A percentile compares a stretch with the other conserved stretches of the same genome.
Conservation (phyloP, 1,140 invertebrate genomes). For the Coelopa frigida region DNA sequence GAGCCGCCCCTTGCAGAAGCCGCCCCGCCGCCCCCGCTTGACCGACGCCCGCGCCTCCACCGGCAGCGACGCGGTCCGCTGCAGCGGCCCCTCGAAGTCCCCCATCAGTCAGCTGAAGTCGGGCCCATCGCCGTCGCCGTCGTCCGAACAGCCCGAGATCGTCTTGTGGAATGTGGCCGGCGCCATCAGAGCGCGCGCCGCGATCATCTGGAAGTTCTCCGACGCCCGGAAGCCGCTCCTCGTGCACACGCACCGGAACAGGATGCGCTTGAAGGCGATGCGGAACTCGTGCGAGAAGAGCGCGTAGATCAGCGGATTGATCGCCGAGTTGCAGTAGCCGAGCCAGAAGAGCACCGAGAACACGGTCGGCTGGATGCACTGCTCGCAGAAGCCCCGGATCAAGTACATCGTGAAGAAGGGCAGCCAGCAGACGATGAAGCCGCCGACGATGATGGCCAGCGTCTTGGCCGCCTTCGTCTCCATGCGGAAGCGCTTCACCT, state of each 20-base stretch:
- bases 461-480: constrained; percentile 88
- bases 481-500: constrained; percentile 58
- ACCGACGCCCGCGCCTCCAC: background rate
- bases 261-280: constrained; percentile 73
- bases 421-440: constrained; percentile 85
- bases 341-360: constrained; percentile 85
- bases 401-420: constrained; percentile 86
- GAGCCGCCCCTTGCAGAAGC: constrained; percentile 39
- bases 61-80: constrained; percentile 26
- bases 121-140: constrained; percentile 31
- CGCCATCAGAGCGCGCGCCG: constrained; percentile 36
- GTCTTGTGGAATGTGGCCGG: constrained; percentile 43
- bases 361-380: constrained; percentile 61
- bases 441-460: constrained; percentile 83
- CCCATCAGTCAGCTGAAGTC: constrained; percentile 42
- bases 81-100: constrained; percentile 29
- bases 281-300: constrained; percentile 80
- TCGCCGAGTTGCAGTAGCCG: constrained; percentile 86
- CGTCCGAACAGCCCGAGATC: constrained; percentile 41
- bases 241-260: constrained; percentile 52
- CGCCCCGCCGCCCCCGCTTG: constrained; percentile 23
- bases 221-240: constrained; percentile 41
- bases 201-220: constrained; percentile 44
- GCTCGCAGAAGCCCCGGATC: constrained; percentile 61
- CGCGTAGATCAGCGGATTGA: constrained; percentile 82